A percentile compares a stretch with the other conserved stretches of the same genome.
phyloP scores from a whole-genome alignment of 2,888 invertebrate genomes.

The Homarus gammarus region DNA sequence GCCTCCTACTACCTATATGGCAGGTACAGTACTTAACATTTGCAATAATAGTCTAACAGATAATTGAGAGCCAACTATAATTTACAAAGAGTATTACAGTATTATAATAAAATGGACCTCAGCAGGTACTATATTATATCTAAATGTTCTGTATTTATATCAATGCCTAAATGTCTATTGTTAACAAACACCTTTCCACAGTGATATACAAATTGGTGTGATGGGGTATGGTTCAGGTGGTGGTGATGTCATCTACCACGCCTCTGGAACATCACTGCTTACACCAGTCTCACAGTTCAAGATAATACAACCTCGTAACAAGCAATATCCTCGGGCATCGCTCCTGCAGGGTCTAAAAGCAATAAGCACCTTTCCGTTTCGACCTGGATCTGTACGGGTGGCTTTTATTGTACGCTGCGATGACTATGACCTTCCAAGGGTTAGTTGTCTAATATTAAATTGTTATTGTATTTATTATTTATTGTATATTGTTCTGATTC shows the following conservation, averaged over 20 bases:
- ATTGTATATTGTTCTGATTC: too few species aligned
- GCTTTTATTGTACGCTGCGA: constrained; percentile 50
- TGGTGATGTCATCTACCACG: constrained; percentile 54
- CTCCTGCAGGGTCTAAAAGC: constrained; percentile 47
- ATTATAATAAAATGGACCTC: too few species aligned
- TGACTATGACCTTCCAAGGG: constrained; percentile 54
- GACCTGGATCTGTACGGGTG: constrained; percentile 55
- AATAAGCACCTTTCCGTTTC: constrained; percentile 56
- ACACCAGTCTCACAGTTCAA: constrained; percentile 31
- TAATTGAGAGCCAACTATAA: too few species aligned
- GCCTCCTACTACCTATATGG: too few species aligned
- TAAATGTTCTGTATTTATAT: too few species aligned
- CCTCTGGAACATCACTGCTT: constrained; percentile 37
- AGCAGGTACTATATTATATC: too few species aligned
- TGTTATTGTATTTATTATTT: too few species aligned
- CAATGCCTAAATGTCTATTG: too few species aligned
- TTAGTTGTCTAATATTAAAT: background rate
- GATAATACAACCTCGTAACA: constrained; percentile 21
- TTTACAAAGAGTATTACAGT: too few species aligned
- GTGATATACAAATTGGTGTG: constrained; percentile 41
- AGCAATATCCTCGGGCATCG: constrained; percentile 41
- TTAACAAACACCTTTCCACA: background rate
- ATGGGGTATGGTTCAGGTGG: constrained; percentile 52
- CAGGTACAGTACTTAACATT: too few species aligned
- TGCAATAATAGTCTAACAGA: too few species aligned